Evolutionary conservation across 2,113 vertebrate species (phyloP), one percentile per base, ranked within the genome.

Genomic region (Prunella himalayana): DNA sequence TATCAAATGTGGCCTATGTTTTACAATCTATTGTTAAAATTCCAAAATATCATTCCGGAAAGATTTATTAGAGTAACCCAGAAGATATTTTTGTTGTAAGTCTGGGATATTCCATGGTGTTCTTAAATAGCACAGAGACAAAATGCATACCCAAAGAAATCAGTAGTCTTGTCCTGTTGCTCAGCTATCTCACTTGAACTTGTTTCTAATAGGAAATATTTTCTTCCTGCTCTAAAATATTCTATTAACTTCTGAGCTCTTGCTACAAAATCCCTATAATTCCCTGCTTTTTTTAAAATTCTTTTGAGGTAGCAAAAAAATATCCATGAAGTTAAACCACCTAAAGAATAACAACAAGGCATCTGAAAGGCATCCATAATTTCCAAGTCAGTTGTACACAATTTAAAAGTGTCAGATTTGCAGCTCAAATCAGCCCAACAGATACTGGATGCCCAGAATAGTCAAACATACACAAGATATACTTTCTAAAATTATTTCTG

Each of bases 211-310:
- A 82, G 35, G 56, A 82, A 86, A 23, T 54, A 22, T 27, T 80
- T 82, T 54, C 86, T 64, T 59, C 66, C 15, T 86, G 39, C 15
- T 85, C 61, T 92, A 78, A 96, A 97, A 93, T 96, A 85, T 51
- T 94, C 64, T 72, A 30, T 95, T 96, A 94, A 53, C 68, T 96
- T 95, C 49, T 82, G 42, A 95, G 77, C 11, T 44, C 45, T 92
- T 86, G 4, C 13, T 86, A 94, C 81, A 92, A 96, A 97, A 94
- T 66, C 17, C 49, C 27, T 96, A 51, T 96, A 27, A 91, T 86
- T 39, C 9, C 15, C 23, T 87, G 12, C 0, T 30, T 86, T 71
- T 44, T 91, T 86, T 86, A 31, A 82, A 13, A 13, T 24, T 92
- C 0, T 24, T 88, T 27, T 93, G 57, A 94, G 23, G 80, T 77